These are phyloP conservation scores for Eledone cirrhosa DNA, from an alignment of 2,888 invertebrate species.

Conservation along the genomic window DNA sequence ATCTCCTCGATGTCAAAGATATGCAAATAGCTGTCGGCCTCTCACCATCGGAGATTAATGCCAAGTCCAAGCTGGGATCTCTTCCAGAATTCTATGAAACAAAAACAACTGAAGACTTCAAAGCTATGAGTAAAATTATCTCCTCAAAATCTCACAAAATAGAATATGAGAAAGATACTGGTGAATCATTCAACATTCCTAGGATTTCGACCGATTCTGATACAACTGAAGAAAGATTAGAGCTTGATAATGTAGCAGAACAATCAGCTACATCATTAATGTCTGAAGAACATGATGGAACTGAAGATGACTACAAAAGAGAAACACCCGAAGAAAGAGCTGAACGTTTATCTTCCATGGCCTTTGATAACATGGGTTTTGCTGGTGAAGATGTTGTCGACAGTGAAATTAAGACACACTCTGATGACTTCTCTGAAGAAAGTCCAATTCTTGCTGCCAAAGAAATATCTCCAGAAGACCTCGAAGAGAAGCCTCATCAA, in stretches of 20 bases:
- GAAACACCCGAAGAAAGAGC: slow-evolving; percentile 34
- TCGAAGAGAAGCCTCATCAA: slow-evolving; percentile 47
- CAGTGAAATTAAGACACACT: slow-evolving; percentile 19
- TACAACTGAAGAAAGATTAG: slow-evolving; percentile 32
- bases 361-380: slow-evolving; percentile 68
- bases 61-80: background rate
- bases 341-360: slow-evolving; percentile 57
- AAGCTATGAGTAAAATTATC: no score
- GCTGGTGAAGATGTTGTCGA: slow-evolving; percentile 58
- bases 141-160: slow-evolving; percentile 18
- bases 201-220: background rate
- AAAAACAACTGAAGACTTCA: background rate
- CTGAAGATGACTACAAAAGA: background rate
- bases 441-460: slow-evolving; percentile 31
- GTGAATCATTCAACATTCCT: slow-evolving; percentile 23
- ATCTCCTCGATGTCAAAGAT: slow-evolving; percentile 42
- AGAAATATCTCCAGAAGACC: slow-evolving; percentile 57
- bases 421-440: background rate
- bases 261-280: background rate
- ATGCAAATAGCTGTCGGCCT: slow-evolving; percentile 56
- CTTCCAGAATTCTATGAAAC: slow-evolving; percentile 19
- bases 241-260: slow-evolving; percentile 30
- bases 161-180: slow-evolving; percentile 21
- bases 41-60: slow-evolving; percentile 57
- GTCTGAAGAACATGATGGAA: slow-evolving; percentile 3